Conservation (phyloP, 2,113 vertebrate species). For the Zosterops pallidus region DNA sequence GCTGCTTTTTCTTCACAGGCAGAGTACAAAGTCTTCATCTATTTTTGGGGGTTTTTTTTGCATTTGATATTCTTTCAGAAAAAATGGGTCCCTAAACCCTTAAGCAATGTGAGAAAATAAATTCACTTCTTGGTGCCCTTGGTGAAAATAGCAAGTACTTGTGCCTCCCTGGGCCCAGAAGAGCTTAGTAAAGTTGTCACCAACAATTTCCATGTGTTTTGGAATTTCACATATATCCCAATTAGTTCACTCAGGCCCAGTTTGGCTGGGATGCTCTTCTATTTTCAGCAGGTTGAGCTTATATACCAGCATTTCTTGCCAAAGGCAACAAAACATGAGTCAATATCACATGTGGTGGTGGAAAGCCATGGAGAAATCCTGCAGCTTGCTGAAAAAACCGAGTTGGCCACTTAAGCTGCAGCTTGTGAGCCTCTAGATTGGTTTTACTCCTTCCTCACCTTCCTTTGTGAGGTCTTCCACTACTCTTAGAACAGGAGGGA, state of each 20-base stretch:
- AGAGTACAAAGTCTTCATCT: not conserved
- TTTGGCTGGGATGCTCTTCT: conserved; percentile 22
- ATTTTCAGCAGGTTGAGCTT: conserved; percentile 34
- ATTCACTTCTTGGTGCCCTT: not conserved
- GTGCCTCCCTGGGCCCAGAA: not conserved
- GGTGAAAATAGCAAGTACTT: not conserved
- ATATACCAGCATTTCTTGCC: not conserved
- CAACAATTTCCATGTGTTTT: conserved; percentile 3
- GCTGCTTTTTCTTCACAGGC: not conserved
- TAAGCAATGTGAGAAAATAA: not conserved
- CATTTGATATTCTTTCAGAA: not conserved
- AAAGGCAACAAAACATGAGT: conserved; percentile 36
- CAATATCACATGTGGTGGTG: not conserved
- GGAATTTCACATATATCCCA: not conserved
- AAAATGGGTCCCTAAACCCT: not conserved
- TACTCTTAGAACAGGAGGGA: not conserved
- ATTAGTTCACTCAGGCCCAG: not conserved
- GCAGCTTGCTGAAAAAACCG: not conserved
- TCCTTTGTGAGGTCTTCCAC: not conserved
- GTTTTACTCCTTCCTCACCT: not conserved
- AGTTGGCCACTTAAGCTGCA: not conserved
- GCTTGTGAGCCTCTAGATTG: not conserved
- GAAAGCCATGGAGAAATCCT: conserved; percentile 8
- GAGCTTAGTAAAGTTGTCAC: not conserved
- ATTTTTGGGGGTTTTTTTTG: not conserved